A percentile compares a stretch with the other conserved stretches of the same genome.
Evolutionary conservation across 2,888 invertebrate species (phyloP).

Genomic region (Noctua comes): DNA sequence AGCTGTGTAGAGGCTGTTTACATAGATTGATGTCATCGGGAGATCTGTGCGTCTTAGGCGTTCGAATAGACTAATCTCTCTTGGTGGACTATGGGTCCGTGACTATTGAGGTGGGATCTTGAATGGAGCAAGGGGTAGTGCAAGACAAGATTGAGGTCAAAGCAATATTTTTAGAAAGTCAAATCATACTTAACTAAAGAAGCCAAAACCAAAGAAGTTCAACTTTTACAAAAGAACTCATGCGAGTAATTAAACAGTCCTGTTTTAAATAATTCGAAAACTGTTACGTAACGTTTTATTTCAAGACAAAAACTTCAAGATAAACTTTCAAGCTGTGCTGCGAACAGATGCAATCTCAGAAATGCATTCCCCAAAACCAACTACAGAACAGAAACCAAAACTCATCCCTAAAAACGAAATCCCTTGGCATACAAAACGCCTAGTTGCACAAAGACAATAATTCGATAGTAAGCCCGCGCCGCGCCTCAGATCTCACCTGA

Average conservation of each 20-base stretch:
- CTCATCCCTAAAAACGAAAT: slow-evolving; percentile 71
- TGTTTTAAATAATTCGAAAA: background rate
- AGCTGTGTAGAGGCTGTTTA: slow-evolving; percentile 74
- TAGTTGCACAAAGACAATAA: slow-evolving; percentile 79
- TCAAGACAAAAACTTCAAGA: slow-evolving; percentile 6
- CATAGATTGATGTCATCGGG: slow-evolving; percentile 74
- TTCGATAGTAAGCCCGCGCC: slow-evolving; percentile 78
- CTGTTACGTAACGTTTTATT: background rate
- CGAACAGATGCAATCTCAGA: slow-evolving; percentile 37
- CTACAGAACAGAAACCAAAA: slow-evolving; percentile 61
- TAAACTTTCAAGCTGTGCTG: slow-evolving; percentile 34
- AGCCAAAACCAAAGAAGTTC: too few relatives aligned
- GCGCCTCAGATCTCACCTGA: slow-evolving; percentile 82
- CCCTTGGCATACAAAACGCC: slow-evolving; percentile 73
- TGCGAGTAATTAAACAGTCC: too few relatives aligned
- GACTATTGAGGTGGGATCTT: slow-evolving; percentile 15
- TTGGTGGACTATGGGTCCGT: slow-evolving; percentile 19
- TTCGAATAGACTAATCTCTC: slow-evolving; percentile 53
- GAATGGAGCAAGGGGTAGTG: slow-evolving; percentile 1
- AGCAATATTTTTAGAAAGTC: background rate
- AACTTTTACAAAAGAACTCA: background rate
- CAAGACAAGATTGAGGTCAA: slow-evolving; percentile 4
- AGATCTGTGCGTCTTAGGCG: slow-evolving; percentile 59
- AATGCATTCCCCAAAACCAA: slow-evolving; percentile 37
- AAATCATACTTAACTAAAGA: background rate